Conservation (phyloP, 2,888 invertebrate genomes). For the Neria commutata region DNA sequence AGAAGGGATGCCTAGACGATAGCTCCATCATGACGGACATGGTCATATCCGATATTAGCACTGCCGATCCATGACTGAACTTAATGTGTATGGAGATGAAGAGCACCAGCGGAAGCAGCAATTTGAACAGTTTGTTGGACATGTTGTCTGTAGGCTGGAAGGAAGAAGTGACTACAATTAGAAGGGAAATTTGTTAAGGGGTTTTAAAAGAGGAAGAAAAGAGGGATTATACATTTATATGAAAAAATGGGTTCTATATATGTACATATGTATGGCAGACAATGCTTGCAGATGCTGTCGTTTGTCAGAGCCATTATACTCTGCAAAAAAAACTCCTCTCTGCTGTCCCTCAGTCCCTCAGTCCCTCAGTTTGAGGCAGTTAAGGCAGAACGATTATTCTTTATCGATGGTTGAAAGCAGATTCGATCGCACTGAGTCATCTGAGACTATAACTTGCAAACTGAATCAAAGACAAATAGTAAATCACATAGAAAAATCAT, state of each 20-base stretch:
- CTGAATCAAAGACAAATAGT: too few relatives aligned
- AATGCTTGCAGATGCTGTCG: background rate
- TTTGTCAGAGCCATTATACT: too few relatives aligned
- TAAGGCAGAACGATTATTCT: background rate
- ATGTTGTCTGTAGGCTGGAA: background rate
- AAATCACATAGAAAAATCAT: too few relatives aligned
- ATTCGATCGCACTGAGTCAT: too few relatives aligned
- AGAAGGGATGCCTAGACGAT: constrained; percentile 67
- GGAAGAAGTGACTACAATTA: background rate
- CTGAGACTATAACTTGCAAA: too few relatives aligned
- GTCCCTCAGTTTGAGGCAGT: background rate
- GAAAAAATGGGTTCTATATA: too few relatives aligned
- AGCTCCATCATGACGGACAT: constrained; percentile 72
- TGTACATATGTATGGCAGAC: background rate
- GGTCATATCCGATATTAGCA: constrained; percentile 68
- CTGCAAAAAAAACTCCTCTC: too few relatives aligned
- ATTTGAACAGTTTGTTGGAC: constrained; percentile 27
- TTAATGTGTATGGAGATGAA: constrained; percentile 30
- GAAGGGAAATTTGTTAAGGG: background rate
- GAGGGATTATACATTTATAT: too few relatives aligned
- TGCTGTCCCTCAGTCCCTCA: background rate
- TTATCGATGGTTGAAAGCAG: too few relatives aligned
- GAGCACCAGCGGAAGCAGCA: constrained; percentile 30
- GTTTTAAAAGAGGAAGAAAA: constrained; percentile 1
- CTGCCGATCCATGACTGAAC: constrained; percentile 55